Evolutionary conservation across 1,140 invertebrate genomes (phyloP).

Genomic region (Trinorchestia longiramus): DNA sequence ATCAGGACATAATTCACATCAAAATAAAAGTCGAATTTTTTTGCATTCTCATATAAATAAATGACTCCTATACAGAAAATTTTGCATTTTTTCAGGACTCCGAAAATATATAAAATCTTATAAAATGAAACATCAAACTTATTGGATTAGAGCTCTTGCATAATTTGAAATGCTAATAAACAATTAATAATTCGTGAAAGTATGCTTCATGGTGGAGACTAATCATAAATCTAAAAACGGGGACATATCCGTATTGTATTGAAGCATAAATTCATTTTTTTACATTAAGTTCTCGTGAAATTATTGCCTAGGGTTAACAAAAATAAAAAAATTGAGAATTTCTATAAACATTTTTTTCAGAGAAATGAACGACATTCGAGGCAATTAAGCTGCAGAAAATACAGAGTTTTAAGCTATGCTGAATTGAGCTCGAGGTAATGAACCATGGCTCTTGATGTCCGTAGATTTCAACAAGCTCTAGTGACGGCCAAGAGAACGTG

Average conservation of each 20-base stretch:
- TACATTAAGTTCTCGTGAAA: not conserved
- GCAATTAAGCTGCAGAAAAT: not conserved
- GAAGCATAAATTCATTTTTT: not conserved
- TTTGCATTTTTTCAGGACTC: too few relatives aligned
- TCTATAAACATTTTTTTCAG: not conserved
- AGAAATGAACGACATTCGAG: not conserved
- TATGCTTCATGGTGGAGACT: not conserved
- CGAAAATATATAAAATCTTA: not conserved
- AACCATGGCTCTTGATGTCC: not conserved
- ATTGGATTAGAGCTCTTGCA: not conserved
- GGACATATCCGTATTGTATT: not conserved
- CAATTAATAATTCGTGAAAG: not conserved
- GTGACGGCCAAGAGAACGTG: not conserved
- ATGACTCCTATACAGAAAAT: too few relatives aligned
- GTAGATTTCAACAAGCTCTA: not conserved
- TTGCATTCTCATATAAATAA: too few relatives aligned
- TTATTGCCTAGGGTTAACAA: not conserved
- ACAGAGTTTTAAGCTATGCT: not conserved
- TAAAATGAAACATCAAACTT: not conserved
- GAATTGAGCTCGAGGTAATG: not conserved
- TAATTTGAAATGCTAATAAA: not conserved
- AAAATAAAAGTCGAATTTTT: too few relatives aligned
- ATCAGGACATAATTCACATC: too few relatives aligned
- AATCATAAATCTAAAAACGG: not conserved
- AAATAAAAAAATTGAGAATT: not conserved